Evolutionary conservation across 2,888 invertebrate species (phyloP), one percentile per base, ranked within the genome.

Genomic region (Seira ritae): DNA sequence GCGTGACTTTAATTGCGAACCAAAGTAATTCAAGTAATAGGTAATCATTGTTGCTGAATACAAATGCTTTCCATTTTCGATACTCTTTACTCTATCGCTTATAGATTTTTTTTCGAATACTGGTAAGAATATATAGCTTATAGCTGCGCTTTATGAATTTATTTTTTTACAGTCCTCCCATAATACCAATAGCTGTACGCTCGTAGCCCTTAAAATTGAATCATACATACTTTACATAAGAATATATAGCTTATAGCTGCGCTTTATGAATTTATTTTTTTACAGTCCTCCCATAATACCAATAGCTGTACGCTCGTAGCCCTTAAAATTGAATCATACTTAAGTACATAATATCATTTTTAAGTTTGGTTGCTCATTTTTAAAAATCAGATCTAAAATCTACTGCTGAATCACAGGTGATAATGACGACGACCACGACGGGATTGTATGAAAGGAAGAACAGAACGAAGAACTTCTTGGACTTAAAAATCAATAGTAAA

Each of bases 341-440:
- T 17, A 19, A 15, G 19, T 55, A 55, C 55, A 65, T 67, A n/a
- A 67, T 23, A 67, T 67, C 23, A n/a, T 20, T 65, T n/a, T 20
- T 10, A 15, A 24, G 6, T 1, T 81, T 75, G 81, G 73, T 81
- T 74, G 74, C 75, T 81, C 69, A 50, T 65, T 42, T 73, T 55
- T 55, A 8, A 55, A 55, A 55, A 55, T 55, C 55, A 55, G 3
- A 68, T 80, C 75, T 75, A 75, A 37, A 19, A 70, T 37, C 81
- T 81, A 81, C 81, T 81, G 80, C 81, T 81, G 84, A 77, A 86
- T 86, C 86, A 86, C 86, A 86, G 86, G 84, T 86, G 82, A 82
- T 65, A 74, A 85, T 86, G 86, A 86, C 84, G 84, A 86, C 84
- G 81, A 81, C 81, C 81, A 81, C 81, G 81, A 83, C 83, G 77